A percentile compares a stretch with the other conserved stretches of the same genome.
These are phyloP conservation scores for Gnatocerus cornutus DNA, from an alignment of 2,888 invertebrate species.

Conservation along the genomic window DNA sequence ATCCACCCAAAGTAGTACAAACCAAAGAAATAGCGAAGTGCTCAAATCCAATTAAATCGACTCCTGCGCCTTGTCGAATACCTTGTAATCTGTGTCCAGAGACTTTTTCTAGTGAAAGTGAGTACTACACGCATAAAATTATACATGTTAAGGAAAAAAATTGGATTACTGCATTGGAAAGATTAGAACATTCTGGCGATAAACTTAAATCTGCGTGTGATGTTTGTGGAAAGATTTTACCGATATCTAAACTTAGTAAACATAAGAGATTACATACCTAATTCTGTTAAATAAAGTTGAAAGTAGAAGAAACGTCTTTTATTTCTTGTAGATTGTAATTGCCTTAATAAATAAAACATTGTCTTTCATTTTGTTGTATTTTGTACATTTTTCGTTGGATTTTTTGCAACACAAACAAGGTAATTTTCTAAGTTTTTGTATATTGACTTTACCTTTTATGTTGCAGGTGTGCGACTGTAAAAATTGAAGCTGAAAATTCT, in stretches of 20 bases:
- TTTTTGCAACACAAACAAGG: no score
- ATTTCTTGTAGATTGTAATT: no score
- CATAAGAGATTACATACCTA: conserved; percentile 11
- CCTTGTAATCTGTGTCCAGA: conserved; percentile 25
- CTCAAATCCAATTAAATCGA: neutral
- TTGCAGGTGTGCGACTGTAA: neutral
- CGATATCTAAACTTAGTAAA: conserved; percentile 5
- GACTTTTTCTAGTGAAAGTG: conserved; percentile 22
- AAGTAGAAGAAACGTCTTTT: no score
- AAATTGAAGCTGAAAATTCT: neutral
- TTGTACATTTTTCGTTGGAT: no score
- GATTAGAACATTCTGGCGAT: neutral
- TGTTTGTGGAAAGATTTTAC: conserved; percentile 9
- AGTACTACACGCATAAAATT: conserved; percentile 25
- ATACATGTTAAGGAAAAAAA: conserved; percentile 25
- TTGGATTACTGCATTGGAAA: neutral
- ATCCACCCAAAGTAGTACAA: neutral
- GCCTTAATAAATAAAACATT: no score
- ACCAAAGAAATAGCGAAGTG: neutral
- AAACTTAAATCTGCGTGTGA: conserved; percentile 9
- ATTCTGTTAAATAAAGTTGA: neutral
- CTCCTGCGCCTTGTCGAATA: conserved; percentile 8
- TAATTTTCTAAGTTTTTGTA: no score
- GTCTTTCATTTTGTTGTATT: no score
- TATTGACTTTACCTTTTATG: neutral